Evolutionary conservation across 2,113 vertebrate species (phyloP).

Genomic region (Myrmecobius fasciatus): DNA sequence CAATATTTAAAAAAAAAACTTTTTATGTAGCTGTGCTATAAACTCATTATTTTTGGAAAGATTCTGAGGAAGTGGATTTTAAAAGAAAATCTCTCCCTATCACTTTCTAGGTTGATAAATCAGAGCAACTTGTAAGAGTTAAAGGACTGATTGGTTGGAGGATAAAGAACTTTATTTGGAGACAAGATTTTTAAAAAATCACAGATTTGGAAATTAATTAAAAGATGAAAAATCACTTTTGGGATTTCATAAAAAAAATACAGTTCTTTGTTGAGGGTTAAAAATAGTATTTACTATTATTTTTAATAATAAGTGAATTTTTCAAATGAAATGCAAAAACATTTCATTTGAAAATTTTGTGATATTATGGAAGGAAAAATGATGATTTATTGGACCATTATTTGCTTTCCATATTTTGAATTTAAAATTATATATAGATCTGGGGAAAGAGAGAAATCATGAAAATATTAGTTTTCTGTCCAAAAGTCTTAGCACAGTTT

Average conservation of each 20-base stretch:
- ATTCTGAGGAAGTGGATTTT: background rate
- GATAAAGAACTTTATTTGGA: constrained; percentile 31
- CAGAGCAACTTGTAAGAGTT: background rate
- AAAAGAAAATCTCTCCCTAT: background rate
- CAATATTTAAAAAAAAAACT: background rate
- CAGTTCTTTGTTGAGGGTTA: background rate
- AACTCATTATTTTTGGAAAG: background rate
- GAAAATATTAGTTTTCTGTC: background rate
- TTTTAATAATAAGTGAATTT: constrained; percentile 49
- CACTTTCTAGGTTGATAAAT: constrained; percentile 3
- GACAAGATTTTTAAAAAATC: constrained; percentile 10
- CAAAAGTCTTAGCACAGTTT: background rate
- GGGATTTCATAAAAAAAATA: constrained; percentile 29
- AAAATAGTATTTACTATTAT: too few relatives aligned
- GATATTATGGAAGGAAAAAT: background rate
- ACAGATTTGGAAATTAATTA: constrained; percentile 40
- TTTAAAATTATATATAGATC: background rate
- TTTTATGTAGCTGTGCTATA: background rate
- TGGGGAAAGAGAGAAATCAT: constrained; percentile 9
- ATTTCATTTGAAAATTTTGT: background rate
- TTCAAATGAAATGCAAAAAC: constrained; percentile 22
- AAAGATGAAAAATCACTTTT: background rate
- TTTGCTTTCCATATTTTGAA: constrained; percentile 19
- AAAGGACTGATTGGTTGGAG: background rate
- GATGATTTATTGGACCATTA: background rate